Conservation (phyloP, 2,888 invertebrate genomes). For the Teleogryllus oceanicus region DNA sequence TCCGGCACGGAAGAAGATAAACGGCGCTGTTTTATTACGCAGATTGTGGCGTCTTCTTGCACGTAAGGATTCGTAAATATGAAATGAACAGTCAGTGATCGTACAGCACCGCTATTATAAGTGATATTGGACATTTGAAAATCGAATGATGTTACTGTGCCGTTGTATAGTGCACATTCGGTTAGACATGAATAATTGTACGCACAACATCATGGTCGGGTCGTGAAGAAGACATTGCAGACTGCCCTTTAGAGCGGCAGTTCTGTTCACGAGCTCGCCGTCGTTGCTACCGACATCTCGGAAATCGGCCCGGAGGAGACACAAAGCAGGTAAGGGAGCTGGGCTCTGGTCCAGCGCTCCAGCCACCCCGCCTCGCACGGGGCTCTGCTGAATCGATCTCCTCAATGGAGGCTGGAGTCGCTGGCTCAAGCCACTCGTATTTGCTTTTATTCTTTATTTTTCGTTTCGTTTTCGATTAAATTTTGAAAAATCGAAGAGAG, state of each 20-base stretch:
- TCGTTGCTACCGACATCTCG: background rate
- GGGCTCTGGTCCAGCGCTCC: background rate
- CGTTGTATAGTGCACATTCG: background rate
- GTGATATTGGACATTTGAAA: background rate
- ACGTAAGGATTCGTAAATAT: background rate
- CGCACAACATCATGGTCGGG: background rate
- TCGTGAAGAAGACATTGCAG: slow-evolving; percentile 18
- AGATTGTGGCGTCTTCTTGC: background rate
- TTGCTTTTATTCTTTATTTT: background rate
- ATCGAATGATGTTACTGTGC: background rate
- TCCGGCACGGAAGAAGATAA: background rate
- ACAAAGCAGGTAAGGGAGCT: background rate
- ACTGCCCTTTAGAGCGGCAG: background rate
- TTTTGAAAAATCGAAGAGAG: background rate
- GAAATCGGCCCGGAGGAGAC: background rate
- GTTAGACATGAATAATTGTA: background rate
- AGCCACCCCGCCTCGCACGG: slow-evolving; percentile 4
- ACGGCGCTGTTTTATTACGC: background rate
- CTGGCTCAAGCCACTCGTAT: background rate
- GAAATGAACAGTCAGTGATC: background rate
- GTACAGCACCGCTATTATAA: background rate
- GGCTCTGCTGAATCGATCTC: background rate
- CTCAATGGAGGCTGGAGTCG: background rate
- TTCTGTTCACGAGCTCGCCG: background rate
- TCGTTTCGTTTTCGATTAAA: background rate